These are phyloP conservation scores for Lutra lutra DNA, from an alignment of 2,797 vertebrate species.

Conservation along the genomic window DNA sequence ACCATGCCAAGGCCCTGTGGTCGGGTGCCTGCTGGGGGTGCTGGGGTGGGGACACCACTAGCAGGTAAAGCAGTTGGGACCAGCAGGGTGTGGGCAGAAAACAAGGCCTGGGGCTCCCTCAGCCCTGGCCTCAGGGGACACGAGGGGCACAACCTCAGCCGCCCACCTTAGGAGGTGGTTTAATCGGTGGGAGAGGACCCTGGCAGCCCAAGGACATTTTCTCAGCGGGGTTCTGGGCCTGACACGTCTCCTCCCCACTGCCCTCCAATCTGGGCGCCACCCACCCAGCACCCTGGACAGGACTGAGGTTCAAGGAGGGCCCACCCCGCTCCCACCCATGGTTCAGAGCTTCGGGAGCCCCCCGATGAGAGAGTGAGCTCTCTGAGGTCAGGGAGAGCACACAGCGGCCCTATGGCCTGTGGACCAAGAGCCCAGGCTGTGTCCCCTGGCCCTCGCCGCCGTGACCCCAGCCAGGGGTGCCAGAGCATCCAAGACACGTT, in stretches of 20 bases:
- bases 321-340: not conserved
- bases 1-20: not conserved
- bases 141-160: not conserved
- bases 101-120: not conserved
- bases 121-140: not conserved
- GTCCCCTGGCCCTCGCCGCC: not conserved
- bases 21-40: fast-evolving
- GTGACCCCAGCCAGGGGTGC: not conserved
- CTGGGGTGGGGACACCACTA: not conserved
- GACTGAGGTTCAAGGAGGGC: not conserved
- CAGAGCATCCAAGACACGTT: not conserved
- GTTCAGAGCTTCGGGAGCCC: not conserved
- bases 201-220: not conserved
- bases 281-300: not conserved
- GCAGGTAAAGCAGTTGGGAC: not conserved
- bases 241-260: not conserved
- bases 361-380: fast-evolving
- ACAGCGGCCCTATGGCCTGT: fast-evolving
- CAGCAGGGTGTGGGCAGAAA: not conserved
- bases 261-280: fast-evolving
- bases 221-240: not conserved
- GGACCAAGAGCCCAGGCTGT: not conserved
- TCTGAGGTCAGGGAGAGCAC: fast-evolving
- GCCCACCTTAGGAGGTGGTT: not conserved
- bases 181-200: not conserved